Conservation (phyloP, 2,888 invertebrate genomes). For the Drosophila infuscata region DNA sequence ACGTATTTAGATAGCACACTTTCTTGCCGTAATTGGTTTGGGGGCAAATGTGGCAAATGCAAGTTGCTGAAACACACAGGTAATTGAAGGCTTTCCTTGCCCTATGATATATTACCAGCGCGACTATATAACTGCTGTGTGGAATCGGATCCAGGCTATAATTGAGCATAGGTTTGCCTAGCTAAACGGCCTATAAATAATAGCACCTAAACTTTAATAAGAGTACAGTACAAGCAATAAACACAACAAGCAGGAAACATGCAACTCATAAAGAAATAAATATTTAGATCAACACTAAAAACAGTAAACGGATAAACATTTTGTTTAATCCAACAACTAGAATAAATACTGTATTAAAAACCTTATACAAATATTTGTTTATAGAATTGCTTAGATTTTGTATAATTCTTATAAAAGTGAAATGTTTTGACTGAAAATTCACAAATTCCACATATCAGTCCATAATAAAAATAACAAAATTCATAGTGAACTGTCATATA, state of each 20-base stretch:
- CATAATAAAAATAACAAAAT: neutral
- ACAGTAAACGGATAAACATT: neutral
- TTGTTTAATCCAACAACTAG: neutral
- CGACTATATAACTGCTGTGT: constrained; percentile 8
- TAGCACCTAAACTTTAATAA: neutral
- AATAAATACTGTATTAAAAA: neutral
- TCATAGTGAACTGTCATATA: neutral
- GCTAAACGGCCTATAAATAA: constrained; percentile 1
- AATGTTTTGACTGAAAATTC: neutral
- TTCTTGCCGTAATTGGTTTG: constrained; percentile 32
- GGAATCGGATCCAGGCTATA: constrained; percentile 19
- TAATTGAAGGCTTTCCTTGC: constrained; percentile 38
- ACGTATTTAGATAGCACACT: constrained; percentile 12
- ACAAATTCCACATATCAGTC: neutral
- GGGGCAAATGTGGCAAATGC: constrained; percentile 33
- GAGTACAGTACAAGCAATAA: neutral
- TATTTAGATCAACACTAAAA: neutral
- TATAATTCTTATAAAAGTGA: neutral
- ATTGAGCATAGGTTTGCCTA: constrained; percentile 23
- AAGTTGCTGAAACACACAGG: constrained; percentile 1
- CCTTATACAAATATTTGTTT: neutral
- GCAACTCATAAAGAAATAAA: neutral
- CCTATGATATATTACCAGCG: constrained; percentile 44
- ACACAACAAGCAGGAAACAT: neutral
- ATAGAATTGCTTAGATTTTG: neutral